phyloP scores from a whole-genome alignment of 1,140 invertebrate species.

The Drosophila kohkoa region DNA sequence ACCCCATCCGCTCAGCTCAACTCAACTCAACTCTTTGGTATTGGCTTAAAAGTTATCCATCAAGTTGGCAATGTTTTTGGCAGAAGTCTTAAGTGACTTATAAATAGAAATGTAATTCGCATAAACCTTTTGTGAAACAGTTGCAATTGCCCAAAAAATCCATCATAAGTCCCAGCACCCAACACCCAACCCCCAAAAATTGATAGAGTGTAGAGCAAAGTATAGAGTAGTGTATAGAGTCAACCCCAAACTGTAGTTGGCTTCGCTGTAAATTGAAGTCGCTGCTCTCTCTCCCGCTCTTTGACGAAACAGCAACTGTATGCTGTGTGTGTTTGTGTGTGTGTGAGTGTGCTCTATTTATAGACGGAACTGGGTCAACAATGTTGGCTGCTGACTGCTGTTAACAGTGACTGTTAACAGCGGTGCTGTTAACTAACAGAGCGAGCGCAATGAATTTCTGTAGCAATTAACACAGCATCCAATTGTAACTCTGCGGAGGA shows the following conservation, averaged over 20 bases:
- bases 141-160: constrained; percentile 35
- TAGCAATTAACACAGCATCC: constrained; percentile 60
- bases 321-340: constrained; percentile 19
- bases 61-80: constrained; percentile 21
- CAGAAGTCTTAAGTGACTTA: constrained; percentile 37
- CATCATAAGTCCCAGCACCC: constrained; percentile 24
- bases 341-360: constrained; percentile 57
- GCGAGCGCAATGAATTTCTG: constrained; percentile 33
- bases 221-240: neutral
- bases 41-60: constrained; percentile 35
- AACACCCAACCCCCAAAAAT: neutral
- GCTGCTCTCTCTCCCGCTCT: neutral
- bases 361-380: constrained; percentile 74
- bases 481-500: constrained; percentile 30
- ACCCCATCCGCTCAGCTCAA: too few species aligned
- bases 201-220: too few species aligned
- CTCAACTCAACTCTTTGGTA: neutral
- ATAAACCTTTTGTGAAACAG: constrained; percentile 24
- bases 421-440: constrained; percentile 25
- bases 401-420: constrained; percentile 20
- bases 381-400: constrained; percentile 36
- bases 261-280: constrained; percentile 22
- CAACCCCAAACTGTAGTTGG: neutral
- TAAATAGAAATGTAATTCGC: constrained; percentile 49
- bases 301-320: constrained; percentile 12